Conservation (phyloP, 2,888 invertebrate species). For the Heliconius charithonia region DNA sequence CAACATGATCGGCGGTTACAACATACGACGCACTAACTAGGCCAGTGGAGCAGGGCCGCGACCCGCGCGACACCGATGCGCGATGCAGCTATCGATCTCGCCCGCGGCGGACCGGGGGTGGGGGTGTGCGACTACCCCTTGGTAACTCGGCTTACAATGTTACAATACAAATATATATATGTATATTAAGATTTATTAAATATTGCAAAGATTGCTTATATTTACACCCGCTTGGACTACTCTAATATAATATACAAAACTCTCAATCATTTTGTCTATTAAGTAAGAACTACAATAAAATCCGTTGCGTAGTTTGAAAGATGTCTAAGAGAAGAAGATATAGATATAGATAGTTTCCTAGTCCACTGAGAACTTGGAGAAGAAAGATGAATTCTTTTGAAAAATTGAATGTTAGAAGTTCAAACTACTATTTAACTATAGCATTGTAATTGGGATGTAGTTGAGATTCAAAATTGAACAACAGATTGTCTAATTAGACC, state of each 20-base stretch:
- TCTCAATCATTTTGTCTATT: no score
- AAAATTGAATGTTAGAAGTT: no score
- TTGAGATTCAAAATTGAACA: background rate
- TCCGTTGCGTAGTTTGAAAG: no score
- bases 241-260: background rate
- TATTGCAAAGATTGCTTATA: no score
- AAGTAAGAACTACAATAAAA: no score
- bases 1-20: slow-evolving; percentile 18
- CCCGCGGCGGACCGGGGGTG: slow-evolving; percentile 11
- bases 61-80: slow-evolving; percentile 48
- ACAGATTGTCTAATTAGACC: background rate
- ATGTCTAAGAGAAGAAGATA: no score
- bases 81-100: slow-evolving; percentile 49
- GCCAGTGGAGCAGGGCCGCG: slow-evolving; percentile 49
- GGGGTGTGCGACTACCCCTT: background rate
- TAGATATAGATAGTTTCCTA: no score
- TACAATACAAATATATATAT: background rate
- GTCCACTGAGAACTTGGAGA: no score
- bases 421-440: no score
- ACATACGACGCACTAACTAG: slow-evolving; percentile 33
- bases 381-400: no score
- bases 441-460: no score
- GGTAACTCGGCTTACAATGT: background rate
- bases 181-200: background rate
- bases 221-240: background rate